Evolutionary conservation across 2,797 vertebrate genomes (phyloP), one percentile per base, ranked within the genome.

Genomic region (Ciconia nigra): DNA sequence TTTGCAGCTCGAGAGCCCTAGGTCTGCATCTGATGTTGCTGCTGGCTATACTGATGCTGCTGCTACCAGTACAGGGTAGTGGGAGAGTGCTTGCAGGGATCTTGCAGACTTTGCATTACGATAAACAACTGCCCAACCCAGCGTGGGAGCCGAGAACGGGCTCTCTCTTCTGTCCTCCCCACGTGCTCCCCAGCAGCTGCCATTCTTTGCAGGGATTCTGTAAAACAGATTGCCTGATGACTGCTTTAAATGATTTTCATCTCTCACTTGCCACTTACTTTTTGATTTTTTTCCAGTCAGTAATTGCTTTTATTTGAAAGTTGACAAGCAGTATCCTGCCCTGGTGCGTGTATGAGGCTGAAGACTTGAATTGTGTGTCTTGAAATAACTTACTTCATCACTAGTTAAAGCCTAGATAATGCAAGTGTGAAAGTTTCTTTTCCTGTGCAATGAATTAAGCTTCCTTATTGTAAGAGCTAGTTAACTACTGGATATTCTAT

Each of bases 401-500:
- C 84, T 79, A 14, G 73, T 63, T 72, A 76, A 83, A 95, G 63
- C 82, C 47, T 76, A 37, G 91, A 88, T 94, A 97, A 95, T 76
- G 94, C 94, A 92, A 89, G 42, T 71, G 66, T 87, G 94, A 33
- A 95, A 79, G 70, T 93, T 94, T 20, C 76, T 93, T 93, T 90
- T 92, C 94, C 79, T 52, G 33, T 77, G 95, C 87, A 84, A 26
- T 89, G 89, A 94, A 96, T 98, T 92, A 96, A 96, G 82, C 63
- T 96, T 94, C 95, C 74, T 78, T 91, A 65, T 91, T 96, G 96
- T 90, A 65, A 89, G 83, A 94, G 80, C 85, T 91, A 62, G 91
- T 97, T 97, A 96, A 73, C 77, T 96, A 87, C 86, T 72, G 74
- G 92, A 24, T 96, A 55, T 80, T 97, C 96, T 97, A 96, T 96